Percentiles rank a stretch among this genome's conserved stretches.
These are phyloP conservation scores for Cryptotermes secundus DNA, from an alignment of 1,140 invertebrate genomes.

Conservation along the genomic window DNA sequence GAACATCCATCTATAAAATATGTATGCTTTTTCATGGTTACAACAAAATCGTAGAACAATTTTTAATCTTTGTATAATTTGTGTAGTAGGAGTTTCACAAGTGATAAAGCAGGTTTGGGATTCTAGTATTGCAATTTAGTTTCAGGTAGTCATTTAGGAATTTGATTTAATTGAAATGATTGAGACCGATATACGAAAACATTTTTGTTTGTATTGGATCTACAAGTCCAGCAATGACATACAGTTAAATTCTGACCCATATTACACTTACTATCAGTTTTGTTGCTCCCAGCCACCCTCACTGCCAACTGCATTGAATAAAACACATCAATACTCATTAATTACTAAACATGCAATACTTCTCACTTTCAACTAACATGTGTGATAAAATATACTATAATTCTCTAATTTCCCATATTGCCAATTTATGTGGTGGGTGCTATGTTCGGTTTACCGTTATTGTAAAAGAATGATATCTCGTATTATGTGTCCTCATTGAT, in stretches of 20 bases:
- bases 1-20: not conserved
- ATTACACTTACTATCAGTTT: not conserved
- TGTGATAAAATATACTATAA: slow-evolving; percentile 10
- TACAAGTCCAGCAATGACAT: not conserved
- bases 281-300: not conserved
- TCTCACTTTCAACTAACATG: not conserved
- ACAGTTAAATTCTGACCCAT: not conserved
- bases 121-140: not conserved
- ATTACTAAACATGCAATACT: not conserved
- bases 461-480: not conserved
- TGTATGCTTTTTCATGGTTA: not conserved
- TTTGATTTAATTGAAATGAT: not conserved
- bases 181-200: not conserved
- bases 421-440: not conserved
- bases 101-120: not conserved
- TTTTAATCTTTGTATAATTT: not conserved
- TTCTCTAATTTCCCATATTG: not conserved
- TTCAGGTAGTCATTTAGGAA: not conserved
- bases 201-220: not conserved
- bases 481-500: not conserved
- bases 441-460: not conserved
- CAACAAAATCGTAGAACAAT: not conserved
- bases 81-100: too few relatives aligned
- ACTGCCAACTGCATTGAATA: not conserved
- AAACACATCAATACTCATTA: not conserved